Evolutionary conservation across 2,888 invertebrate species (phyloP), one percentile per base, ranked within the genome.

Genomic region (Boloria selene): DNA sequence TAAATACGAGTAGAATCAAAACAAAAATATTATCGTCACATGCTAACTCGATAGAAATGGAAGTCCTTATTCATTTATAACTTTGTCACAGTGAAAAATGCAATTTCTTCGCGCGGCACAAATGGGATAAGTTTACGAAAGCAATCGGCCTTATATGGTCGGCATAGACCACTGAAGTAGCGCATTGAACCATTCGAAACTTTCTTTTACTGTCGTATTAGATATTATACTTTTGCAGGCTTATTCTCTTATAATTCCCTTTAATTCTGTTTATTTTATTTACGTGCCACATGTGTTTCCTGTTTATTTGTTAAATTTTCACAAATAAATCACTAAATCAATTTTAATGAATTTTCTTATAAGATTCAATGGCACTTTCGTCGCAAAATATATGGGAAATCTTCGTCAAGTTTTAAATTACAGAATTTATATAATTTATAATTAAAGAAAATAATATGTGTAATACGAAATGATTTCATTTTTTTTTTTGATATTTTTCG

Each of bases 51-150:
- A 52, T 22, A 22, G 13, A 52, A 22, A 26, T 17, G 14, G 52
- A 13, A 13, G 26, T 52, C 14, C 5, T 52, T 16, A n/a, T 26
- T 49, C 31, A 49, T 49, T 47, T 59, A 49, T 31, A 31, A 49
- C 59, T 59, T 49, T 49, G 13, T 49, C 47, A 31, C 10, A 31
- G 59, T 49, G 26, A 49, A 59, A 59, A 49, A 59, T 59, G 49
- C 49, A 59, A 59, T 59, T 56, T 55, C 79, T 79, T 81, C 81
- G 80, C 82, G 75, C 80, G 79, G 83, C 87, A 86, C 87, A 88
- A 90, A 90, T 90, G 89, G 89, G 88, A 87, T 86, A 89, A 90
- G 85, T 90, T 90, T 88, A 87, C 86, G 88, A 87, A 89, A 90
- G 90, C 89, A 89, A 90, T 90, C 87, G 87, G 84, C 87, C 87